Evolutionary conservation across 92 coral and sea anemone species (phyloP), one percentile per base, ranked within the genome.

Genomic region (Porites lobata): DNA sequence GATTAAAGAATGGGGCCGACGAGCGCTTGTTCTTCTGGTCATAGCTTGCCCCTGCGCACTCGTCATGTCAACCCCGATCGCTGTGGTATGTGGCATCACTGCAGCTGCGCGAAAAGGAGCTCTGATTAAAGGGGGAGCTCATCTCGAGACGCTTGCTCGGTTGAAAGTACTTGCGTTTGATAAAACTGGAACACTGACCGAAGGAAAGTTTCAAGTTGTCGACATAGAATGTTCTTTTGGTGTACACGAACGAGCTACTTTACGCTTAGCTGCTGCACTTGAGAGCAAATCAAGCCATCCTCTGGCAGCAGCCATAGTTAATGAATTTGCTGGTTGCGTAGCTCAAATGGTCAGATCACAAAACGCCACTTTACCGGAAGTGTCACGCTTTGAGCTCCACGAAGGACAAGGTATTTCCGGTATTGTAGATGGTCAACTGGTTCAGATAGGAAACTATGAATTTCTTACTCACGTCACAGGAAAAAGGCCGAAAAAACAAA

Each of bases 21-120:
- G 96, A 79, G 99, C 99, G 19, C 87, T 98, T 43, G 96, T 96
- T 18, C 86, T 98, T 53, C 89, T 98, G 57, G 99, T 98, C 82
- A 95, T 92, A 47, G 98, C 99, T 4, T 98, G 99, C 78, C 99
- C 99, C 88, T 98, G 99, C 85, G 99, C 99, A 5, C 89, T 98
- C 19, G 96, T 98, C 62, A 98, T 98, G 99, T 92, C 99, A 94
- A 91, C 99, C 93, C 99, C 99, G 77, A 98, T 94, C 84, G 99
- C 96, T 72, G 94, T 98, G 32, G 96, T 98, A 3, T 94, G 98
- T 83, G 93, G 98, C 43, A 98, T 98, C 77, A 95, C 96, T 85
- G 95, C 98, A 64, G 98, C 98, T 75, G 98, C 99, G 64, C 96
- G 98, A 15, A 94, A 92, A 64, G 99, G 99, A 18, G 96, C 99